These are phyloP conservation scores for Ornithoptera alexandrae DNA, from an alignment of 2,888 invertebrate genomes.

Conservation along the genomic window DNA sequence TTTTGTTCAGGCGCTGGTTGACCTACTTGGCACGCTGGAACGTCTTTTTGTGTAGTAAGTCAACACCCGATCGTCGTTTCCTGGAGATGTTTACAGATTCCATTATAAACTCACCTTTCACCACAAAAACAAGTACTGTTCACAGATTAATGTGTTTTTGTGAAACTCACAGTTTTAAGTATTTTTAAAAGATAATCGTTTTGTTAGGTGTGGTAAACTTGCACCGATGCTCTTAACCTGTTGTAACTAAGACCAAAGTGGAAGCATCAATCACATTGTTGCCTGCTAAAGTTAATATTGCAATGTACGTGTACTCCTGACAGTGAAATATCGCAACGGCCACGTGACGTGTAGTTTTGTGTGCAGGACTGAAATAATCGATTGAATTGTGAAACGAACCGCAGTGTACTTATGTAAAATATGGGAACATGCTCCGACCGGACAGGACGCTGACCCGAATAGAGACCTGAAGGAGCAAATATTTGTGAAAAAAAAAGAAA, in stretches of 20 bases:
- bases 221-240: slow-evolving; percentile 1
- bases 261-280: slow-evolving; percentile 24
- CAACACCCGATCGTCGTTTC: slow-evolving; percentile 17
- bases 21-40: slow-evolving; percentile 27
- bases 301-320: slow-evolving; percentile 16
- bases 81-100: slow-evolving; percentile 13
- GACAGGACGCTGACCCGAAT: slow-evolving; percentile 74
- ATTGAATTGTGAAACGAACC: slow-evolving; percentile 42
- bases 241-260: slow-evolving; percentile 10
- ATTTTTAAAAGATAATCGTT: neutral
- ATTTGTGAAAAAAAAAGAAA: slow-evolving; percentile 40
- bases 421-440: slow-evolving; percentile 60
- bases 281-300: slow-evolving; percentile 26
- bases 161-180: neutral
- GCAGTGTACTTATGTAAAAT: slow-evolving; percentile 46
- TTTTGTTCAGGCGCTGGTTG: slow-evolving; percentile 22
- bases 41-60: slow-evolving; percentile 23
- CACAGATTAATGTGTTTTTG: no score
- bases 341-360: slow-evolving; percentile 29
- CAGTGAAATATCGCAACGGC: slow-evolving; percentile 52
- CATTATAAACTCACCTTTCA: slow-evolving; percentile 3
- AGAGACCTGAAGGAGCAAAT: slow-evolving; percentile 48
- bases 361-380: slow-evolving; percentile 33
- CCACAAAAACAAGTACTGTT: neutral
- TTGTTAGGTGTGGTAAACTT: slow-evolving; percentile 8